Base-by-base conservation (phyloP, 2,113 vertebrate species). In the Hucho hucho region DNA sequence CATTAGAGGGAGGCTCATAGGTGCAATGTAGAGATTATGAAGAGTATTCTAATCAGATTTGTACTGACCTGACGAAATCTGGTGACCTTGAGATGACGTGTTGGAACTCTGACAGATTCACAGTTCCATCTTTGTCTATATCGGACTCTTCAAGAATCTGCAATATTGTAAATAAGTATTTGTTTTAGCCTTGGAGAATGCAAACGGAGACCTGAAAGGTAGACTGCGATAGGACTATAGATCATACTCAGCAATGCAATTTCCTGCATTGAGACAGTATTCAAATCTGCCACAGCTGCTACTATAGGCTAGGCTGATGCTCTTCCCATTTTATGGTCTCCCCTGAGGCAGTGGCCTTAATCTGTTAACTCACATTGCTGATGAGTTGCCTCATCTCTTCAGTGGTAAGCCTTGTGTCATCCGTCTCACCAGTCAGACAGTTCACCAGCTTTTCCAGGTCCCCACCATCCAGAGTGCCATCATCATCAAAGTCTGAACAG, bases 101-200 rank as follows among this genome's bases (percentile, higher is more conserved):
- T 90, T 99, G 97, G 88, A 99, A 99, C 87, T 99, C 97, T 0
- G 97, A 94, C 70, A 97, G 94, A 78, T 98, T 99, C 85, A 99
- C 98, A 3, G 96, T 98, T 70, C 97, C 98, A 0, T 99, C 98
- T 83, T 95, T 95, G 81, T 99, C 98, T 0, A 99, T 98, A 83
- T 99, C 97, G 0, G 98, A 97, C 88, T 99, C 98, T 53, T 97
- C 97, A 61, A 99, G 93, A 87, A 99, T 98, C 98, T 99, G 80
- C 75, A 84, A 47, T 69, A 72, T 68, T 37, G 4, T n/a, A 24
- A 69, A 32, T 26, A 12, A 75, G 70, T 67, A 11, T 46, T 59
- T 9, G 20, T 47, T 65, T 43, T 43, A 43, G 9, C 11, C 25
- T 14, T n/a, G 61, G 18, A 24, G 12, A 53, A 4, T 4, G 49